Base-by-base conservation (phyloP, 2,113 vertebrate species). In the Grantiella picta region DNA sequence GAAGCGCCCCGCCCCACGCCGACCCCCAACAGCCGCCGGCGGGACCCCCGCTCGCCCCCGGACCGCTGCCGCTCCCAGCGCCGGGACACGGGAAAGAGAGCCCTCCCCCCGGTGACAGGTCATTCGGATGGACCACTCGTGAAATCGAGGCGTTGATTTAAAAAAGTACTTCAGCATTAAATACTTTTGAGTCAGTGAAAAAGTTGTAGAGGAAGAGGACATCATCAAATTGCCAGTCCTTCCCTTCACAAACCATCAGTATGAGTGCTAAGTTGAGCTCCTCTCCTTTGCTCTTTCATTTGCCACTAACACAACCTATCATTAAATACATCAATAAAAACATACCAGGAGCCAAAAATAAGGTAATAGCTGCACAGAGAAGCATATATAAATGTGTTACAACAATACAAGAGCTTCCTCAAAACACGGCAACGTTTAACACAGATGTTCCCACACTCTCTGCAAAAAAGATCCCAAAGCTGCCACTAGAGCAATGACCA, bases 221-320 rank as follows among this genome's bases (percentile, higher is more conserved):
- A 45, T 97, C 59, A 56, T 96, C 84, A 66, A 97, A 98, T 71
- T 97, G 95, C 78, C 98, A 95, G 65, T 91, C 94, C 69, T 97
- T 97, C 22, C 95, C 97, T 96, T 98, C 96, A 81, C 97, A 98
- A 80, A 97, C 76, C 3, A 45, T 95, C 20, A 92, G 82, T 49
- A 95, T 47, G 18, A 97, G 82, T 1, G 94, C 94, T 63, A 96
- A 94, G 36, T 69, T 87, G 70, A 98, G 91, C 47, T 97, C 96
- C 79, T 97, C 72, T 97, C 96, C 81, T 98, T 98, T 24, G 95
- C 96, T 21, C 29, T 91, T 92, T 98, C 95, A 93, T 96, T 98
- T 61, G 93, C 97, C 50, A 94, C 96, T 33, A 97, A 80, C 40
- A 95, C 75, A n/a, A 97, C 95, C 97, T 98, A 38, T 9, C 60